These are phyloP conservation scores for Lapara coniferarum DNA, from an alignment of 2,888 invertebrate species.

Conservation along the genomic window DNA sequence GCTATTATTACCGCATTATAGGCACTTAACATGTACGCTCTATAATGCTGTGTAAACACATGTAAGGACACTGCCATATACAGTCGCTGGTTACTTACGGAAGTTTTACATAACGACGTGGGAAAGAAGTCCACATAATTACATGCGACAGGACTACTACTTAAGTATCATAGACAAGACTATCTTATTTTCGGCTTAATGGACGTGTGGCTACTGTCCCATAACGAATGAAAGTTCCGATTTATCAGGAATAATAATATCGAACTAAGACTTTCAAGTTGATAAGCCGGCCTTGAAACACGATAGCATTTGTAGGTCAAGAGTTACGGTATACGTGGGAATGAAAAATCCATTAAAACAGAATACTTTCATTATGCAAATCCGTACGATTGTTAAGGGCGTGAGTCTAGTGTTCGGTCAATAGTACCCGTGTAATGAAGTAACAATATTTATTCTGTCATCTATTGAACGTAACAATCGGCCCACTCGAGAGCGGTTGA, in stretches of 20 bases:
- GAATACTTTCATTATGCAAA: constrained; percentile 66
- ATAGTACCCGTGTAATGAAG: constrained; percentile 49
- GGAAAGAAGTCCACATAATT: constrained; percentile 56
- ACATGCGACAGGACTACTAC: constrained; percentile 34
- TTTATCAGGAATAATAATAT: background rate
- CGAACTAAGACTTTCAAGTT: constrained; percentile 6
- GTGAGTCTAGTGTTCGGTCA: constrained; percentile 45
- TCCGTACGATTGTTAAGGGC: constrained; percentile 38
- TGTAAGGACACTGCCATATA: constrained; percentile 48
- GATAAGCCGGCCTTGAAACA: constrained; percentile 48
- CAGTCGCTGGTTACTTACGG: constrained; percentile 44
- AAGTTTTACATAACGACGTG: constrained; percentile 67
- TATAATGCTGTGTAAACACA: constrained; percentile 42
- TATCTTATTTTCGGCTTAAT: constrained; percentile 33
- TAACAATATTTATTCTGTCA: constrained; percentile 68
- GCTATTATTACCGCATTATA: constrained; percentile 35
- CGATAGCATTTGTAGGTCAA: constrained; percentile 51
- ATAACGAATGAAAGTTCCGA: constrained; percentile 21
- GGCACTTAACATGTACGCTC: constrained; percentile 32
- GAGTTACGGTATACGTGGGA: constrained; percentile 20
- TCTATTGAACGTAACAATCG: constrained; percentile 57
- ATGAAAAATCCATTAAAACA: constrained; percentile 34
- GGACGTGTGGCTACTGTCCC: background rate
- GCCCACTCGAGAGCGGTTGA: constrained; percentile 67
- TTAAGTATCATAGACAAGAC: constrained; percentile 33